Conservation (phyloP, 2,113 vertebrate species). For the Thalassoma bifasciatum region DNA sequence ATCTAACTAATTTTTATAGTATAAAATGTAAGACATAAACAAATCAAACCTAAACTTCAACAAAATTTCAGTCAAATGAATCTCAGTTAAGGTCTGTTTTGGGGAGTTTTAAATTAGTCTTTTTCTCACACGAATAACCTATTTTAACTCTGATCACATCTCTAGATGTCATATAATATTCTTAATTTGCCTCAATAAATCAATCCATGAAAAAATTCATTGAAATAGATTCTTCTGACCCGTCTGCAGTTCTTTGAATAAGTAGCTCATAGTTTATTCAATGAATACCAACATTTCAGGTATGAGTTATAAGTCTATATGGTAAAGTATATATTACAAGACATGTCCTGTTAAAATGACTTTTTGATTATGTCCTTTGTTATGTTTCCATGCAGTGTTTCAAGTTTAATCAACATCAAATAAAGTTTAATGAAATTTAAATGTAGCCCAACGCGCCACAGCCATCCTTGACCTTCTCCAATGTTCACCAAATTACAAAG, state of each 20-base stretch:
- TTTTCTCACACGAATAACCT: too few species aligned
- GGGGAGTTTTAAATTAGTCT: too few species aligned
- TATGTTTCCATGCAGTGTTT: background rate
- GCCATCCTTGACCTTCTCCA: constrained; percentile 5
- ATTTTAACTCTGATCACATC: too few species aligned
- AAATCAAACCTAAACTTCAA: too few species aligned
- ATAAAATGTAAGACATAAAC: too few species aligned
- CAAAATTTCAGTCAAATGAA: too few species aligned
- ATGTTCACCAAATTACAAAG: constrained; percentile 5
- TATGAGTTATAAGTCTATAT: background rate
- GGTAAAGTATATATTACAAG: background rate
- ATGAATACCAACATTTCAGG: too few species aligned
- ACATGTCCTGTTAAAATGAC: background rate
- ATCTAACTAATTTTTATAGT: too few species aligned
- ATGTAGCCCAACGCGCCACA: background rate
- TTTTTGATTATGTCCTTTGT: background rate
- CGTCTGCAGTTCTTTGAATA: background rate
- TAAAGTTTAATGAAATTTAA: background rate
- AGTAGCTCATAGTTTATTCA: background rate
- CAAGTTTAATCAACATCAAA: constrained; percentile 1
- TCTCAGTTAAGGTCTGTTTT: too few species aligned
- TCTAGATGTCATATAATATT: too few species aligned
- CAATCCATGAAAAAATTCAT: background rate
- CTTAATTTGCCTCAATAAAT: too few species aligned
- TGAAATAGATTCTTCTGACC: background rate